Base-by-base conservation (phyloP, 1,140 invertebrate genomes). In the Leguminivora glycinivorella region DNA sequence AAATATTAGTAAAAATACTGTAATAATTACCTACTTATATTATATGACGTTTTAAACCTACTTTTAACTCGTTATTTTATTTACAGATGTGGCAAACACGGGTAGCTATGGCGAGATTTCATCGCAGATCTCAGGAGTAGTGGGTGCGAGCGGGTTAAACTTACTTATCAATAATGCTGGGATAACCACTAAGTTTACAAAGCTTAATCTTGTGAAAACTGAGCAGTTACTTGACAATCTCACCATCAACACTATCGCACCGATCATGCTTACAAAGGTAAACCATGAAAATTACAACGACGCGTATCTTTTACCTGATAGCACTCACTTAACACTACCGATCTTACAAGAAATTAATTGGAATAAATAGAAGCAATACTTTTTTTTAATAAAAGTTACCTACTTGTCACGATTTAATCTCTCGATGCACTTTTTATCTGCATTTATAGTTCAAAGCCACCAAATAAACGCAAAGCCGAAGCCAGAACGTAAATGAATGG, bases 101-200 rank as follows among this genome's bases (percentile, higher is more conserved):
- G 88, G 94, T n/a, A 90, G 86, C 19, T 95, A 95, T 74, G 90
- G 92, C 0, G 89, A 91, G 31, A 80, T 97, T 9, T 88, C 93
- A 0, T 84, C 93, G 14, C 76, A 93, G 74, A 93, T 97, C 0
- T 75, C 81, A 4, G 76, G 93, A 72, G 90, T 94, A 43, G 93
- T 96, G 1, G 93, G 94, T 60, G 92, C 94, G 10, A 81, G 92
- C 63, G 97, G 97, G 4, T 87, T 98, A 0, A 97, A 97, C 88
- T 92, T 98, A 22, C 90, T 98, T 0, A 94, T 98, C 52, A 98
- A 98, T 82, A 98, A 97, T 93, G 97, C 97, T 47, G 97, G 96
- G 14, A 90, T 96, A 24, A 93, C 94, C 1, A 93, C 95, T 1
- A 96, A 95, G 85, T 97, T 95, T 70, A 94, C 95, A 1, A 92